Conservation (phyloP, 1,140 invertebrate genomes). For the Drosophila ficusphila region DNA sequence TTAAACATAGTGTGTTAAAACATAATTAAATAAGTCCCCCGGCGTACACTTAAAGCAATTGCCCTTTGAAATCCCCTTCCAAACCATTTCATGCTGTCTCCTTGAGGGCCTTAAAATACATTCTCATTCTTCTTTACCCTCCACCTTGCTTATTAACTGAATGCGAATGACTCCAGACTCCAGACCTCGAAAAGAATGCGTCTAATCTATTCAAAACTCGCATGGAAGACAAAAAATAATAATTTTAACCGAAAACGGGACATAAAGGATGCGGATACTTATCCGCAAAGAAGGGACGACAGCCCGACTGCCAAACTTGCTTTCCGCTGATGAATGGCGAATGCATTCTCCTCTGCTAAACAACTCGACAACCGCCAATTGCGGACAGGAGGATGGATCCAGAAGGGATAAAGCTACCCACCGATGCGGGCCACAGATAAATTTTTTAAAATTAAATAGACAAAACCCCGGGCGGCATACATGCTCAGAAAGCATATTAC, state of each 20-base stretch:
- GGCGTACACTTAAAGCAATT: too few relatives aligned
- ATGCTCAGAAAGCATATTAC: conserved; percentile 64
- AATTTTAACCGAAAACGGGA: conserved; percentile 51
- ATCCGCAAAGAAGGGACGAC: conserved; percentile 2
- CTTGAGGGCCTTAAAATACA: too few relatives aligned
- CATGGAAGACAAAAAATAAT: conserved; percentile 16
- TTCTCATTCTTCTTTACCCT: too few relatives aligned
- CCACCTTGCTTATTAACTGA: conserved; percentile 53
- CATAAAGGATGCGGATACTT: conserved; percentile 14
- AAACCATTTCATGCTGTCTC: too few relatives aligned
- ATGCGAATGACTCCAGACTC: not conserved
- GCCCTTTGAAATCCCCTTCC: too few relatives aligned
- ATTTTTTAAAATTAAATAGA: conserved; percentile 84
- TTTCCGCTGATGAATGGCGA: conserved; percentile 54
- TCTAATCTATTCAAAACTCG: conserved; percentile 70
- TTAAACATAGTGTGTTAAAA: too few relatives aligned
- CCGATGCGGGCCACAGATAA: conserved; percentile 73
- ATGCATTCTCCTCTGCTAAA: conserved; percentile 52
- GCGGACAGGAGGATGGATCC: conserved; percentile 1
- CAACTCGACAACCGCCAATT: conserved; percentile 46
- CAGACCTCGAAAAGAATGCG: not conserved
- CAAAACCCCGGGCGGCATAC: conserved; percentile 29
- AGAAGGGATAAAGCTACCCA: conserved; percentile 30
- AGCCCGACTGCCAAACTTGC: conserved; percentile 15
- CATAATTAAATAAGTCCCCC: too few relatives aligned